Evolutionary conservation across 2,888 invertebrate genomes (phyloP).

Genomic region (Itoplectis maculator): DNA sequence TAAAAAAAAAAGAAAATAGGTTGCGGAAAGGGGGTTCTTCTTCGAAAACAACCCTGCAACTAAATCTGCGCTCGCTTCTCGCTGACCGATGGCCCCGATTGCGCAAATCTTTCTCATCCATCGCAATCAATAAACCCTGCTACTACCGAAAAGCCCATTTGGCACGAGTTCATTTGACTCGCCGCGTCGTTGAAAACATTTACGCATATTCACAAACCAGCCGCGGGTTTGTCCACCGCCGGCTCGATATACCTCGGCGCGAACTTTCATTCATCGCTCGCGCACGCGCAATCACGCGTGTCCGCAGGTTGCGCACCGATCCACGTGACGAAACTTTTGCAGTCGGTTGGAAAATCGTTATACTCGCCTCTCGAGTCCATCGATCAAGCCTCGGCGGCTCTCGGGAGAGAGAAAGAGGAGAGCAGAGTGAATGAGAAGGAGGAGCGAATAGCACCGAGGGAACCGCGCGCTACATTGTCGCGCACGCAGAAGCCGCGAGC

Average conservation of each 20-base stretch:
- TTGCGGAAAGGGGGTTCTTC: no score
- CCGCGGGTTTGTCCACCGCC: not conserved
- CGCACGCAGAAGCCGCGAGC: no score
- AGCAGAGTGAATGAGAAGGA: no score
- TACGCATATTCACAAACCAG: not conserved
- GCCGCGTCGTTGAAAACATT: not conserved
- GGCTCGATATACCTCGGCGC: not conserved
- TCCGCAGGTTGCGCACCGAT: not conserved
- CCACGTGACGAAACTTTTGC: not conserved
- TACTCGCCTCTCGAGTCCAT: slow-evolving; percentile 39
- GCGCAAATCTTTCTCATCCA: not conserved
- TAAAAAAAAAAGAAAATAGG: no score
- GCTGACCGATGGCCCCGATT: not conserved
- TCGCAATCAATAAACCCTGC: not conserved
- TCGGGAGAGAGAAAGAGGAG: no score
- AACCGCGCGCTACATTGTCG: not conserved
- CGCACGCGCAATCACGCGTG: not conserved
- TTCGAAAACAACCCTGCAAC: no score
- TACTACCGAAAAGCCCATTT: not conserved
- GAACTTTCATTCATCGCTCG: slow-evolving; percentile 33
- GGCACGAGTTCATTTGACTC: not conserved
- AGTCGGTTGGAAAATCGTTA: slow-evolving; percentile 7
- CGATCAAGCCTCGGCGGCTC: slow-evolving; percentile 39
- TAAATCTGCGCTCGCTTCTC: no score
- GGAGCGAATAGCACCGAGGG: no score